Conservation (phyloP, 2,888 invertebrate species). For the Bombylius discolor region DNA sequence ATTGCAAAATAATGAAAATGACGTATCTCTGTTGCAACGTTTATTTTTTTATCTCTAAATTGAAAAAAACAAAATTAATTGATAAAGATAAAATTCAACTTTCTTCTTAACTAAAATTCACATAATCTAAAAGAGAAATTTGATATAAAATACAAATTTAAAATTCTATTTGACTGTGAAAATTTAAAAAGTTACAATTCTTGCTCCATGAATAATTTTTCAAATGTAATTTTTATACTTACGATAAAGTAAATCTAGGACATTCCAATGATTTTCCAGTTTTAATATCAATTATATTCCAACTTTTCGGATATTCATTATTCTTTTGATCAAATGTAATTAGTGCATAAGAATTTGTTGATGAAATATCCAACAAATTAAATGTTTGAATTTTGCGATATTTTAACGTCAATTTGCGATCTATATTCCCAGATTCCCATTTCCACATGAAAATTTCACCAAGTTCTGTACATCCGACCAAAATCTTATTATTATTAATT, state of each 20-base stretch:
- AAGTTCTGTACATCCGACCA: conserved; percentile 42
- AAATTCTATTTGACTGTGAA: too few species aligned
- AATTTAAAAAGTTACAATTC: too few species aligned
- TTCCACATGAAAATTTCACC: conserved; percentile 48
- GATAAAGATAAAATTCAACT: too few species aligned
- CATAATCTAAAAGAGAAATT: too few species aligned
- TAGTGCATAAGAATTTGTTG: conserved; percentile 24
- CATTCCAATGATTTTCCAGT: conserved; percentile 10
- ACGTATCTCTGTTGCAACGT: conserved; percentile 23
- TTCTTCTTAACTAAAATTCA: too few species aligned
- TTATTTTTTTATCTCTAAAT: conserved; percentile 8
- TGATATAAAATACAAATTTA: too few species aligned
- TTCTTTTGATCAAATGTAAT: conserved; percentile 16
- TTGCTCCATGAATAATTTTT: too few species aligned
- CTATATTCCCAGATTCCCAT: conserved; percentile 44
- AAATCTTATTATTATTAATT: conserved; percentile 34
- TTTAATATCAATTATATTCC: conserved; percentile 23
- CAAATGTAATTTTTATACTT: background rate
- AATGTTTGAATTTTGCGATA: conserved; percentile 18
- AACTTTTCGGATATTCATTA: conserved; percentile 7
- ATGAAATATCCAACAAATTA: conserved; percentile 23
- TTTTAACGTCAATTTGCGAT: conserved; percentile 9
- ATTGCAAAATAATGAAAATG: conserved; percentile 24
- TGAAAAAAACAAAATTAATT: background rate
- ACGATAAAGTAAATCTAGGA: conserved; percentile 7